Base-by-base conservation (phyloP, 2,888 invertebrate species). In the Seira ritae region DNA sequence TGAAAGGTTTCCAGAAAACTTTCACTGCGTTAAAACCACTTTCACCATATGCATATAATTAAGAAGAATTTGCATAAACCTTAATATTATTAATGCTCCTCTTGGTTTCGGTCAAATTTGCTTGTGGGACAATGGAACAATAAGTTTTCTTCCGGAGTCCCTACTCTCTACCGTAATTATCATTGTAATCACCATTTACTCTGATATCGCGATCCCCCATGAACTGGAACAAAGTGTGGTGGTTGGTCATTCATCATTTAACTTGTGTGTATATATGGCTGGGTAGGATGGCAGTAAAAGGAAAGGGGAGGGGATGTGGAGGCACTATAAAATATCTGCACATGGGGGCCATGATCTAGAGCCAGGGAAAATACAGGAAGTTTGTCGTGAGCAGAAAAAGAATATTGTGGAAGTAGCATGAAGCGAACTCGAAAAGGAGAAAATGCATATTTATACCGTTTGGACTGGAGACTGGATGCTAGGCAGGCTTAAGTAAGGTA, bases 161-260 rank as follows among this genome's bases (percentile, higher is more conserved):
- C 50, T 74, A 31, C 67, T 67, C 46, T 46, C 50, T 46, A 17
- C 50, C 22, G n/a, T 50, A 67, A 71, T 71, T 24, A 80, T 80
- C 80, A 75, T 80, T 70, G 66, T 66, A 74, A 80, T 80, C 65
- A 71, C 71, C 80, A 70, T 80, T 80, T 65, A 66, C 46, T 31
- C 31, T 31, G 31, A 31, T 31, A 80, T 80, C 55, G 65, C 71
- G 80, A 70, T 75, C 75, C 80, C 80, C 75, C 71, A 70, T 80
- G 80, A 80, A 65, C 65, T 75, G 70, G 42, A 70, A 65, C 17
- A 69, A 70, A 46, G 65, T 70, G 22, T 20, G 46, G 69, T 69
- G 22, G 42, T 22, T 72, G 65, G 55, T n/a, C 80, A 80, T 80
- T 80, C 80, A 80, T 80, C 80, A 74, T 74, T 80, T 80, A 80